Evolutionary conservation across 2,797 vertebrate species (phyloP).

Genomic region (Aphelocoma californica): DNA sequence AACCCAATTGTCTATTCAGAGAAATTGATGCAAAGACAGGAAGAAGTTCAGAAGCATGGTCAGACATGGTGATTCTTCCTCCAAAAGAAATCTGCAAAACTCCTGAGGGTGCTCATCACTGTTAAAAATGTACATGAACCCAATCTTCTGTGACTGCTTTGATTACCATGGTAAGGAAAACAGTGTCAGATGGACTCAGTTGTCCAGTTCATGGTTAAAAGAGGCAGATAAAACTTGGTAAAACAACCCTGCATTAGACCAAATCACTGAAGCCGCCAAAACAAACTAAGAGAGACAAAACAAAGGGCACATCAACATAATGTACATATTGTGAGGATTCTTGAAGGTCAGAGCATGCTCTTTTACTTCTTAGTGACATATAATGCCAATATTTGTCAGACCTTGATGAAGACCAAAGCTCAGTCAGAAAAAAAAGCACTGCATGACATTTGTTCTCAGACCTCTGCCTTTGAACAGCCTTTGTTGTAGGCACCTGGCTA

Average conservation of each 20-base stretch:
- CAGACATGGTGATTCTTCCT: neutral
- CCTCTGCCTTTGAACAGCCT: slow-evolving; percentile 43
- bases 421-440: slow-evolving; percentile 43
- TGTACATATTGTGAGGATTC: slow-evolving; percentile 76
- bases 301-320: slow-evolving; percentile 83
- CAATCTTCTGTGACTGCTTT: neutral
- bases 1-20: neutral
- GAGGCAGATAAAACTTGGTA: slow-evolving; percentile 55
- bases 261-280: slow-evolving; percentile 54
- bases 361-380: slow-evolving; percentile 79
- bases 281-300: slow-evolving; percentile 73
- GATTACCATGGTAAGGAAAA: neutral
- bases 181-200: neutral
- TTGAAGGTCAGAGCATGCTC: slow-evolving; percentile 80
- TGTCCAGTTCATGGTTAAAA: slow-evolving; percentile 57
- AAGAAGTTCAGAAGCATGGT: neutral
- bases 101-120: neutral
- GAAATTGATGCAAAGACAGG: neutral
- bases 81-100: neutral
- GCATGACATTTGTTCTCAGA: slow-evolving; percentile 73
- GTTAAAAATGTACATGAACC: neutral
- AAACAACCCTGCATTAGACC: slow-evolving; percentile 52
- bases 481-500: slow-evolving; percentile 44
- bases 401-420: slow-evolving; percentile 73
- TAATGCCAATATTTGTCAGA: slow-evolving; percentile 80